Base-by-base conservation (phyloP, 2,888 invertebrate genomes). In the Vanessa cardui region DNA sequence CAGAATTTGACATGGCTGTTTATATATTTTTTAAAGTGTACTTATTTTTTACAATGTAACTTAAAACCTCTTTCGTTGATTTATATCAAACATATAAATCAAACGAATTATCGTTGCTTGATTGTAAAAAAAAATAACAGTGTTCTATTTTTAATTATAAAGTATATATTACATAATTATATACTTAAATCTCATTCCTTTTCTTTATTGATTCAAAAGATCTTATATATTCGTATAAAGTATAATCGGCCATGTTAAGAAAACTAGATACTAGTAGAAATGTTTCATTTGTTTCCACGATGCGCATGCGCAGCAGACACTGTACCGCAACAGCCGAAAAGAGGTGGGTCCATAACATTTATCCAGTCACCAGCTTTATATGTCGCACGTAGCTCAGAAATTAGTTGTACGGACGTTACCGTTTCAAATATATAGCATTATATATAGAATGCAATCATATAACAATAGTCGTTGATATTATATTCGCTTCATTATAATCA, bases 221-320 rank as follows among this genome's bases (percentile, higher is more conserved):
- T 39, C 12, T 39, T 6, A 0, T 39, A 39, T 39, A 39, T 20
- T 21, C 1, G 0, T 21, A 45, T n/a, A 12, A 18, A 15, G 26
- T 64, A 56, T 64, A 64, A 56, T 33, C 44, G 20, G 58, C 44
- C 61, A 61, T 62, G 62, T 45, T 31, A 69, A 12, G 26, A 20
- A 16, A 39, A 26, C 62, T 68, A 65, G 64, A 58, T 60, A 62
- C 58, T 72, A 68, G 72, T 68, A 56, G 66, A 70, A 71, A 73
- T 72, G 56, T 69, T 64, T 69, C 15, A 44, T 69, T 72, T 72
- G 62, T 71, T 86, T 85, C 81, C 80, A 80, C 81, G 78, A 72
- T 83, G 83, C 87, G 87, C 89, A 90, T 89, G 90, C 84, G 82
- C 81, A 73, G 86, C 88, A 87, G 91, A 85, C 76, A 76, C 77